Evolutionary conservation across 2,797 vertebrate species (phyloP), one percentile per base, ranked within the genome.

Genomic region (Cichlasoma orientale): DNA sequence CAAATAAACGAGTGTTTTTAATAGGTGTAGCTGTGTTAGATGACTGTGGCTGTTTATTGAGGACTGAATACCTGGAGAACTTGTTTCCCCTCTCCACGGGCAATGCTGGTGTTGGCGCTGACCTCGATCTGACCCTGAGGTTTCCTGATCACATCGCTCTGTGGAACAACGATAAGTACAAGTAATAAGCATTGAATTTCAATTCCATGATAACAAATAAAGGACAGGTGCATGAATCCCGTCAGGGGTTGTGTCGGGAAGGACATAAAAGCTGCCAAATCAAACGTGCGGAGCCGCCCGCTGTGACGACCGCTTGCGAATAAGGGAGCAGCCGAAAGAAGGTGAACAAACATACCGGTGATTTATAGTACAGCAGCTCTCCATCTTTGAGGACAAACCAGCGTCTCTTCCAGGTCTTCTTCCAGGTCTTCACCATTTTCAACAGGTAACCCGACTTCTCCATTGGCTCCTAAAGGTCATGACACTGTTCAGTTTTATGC

Each of bases 351-450:
- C 97, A 95, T 91, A 99, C 98, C 8, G 98, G 98, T 84, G 98
- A 99, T 91, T 98, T 99, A 90, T 97, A 99, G 91, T 98, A 99
- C 0, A 99, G 96, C 88, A 99, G 92, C 92, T 99, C 98, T 9
- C 98, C 98, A 13, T 97, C 97, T 95, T 99, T 99, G 53, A 99
- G 97, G 76, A 99, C 97, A 90, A 99, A 99, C 98, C 98, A 99
- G 80, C 96, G 96, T 85, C 98, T 95, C 90, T 98, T 99, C 98
- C 98, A 99, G 7, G 97, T 97, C 92, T 98, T 99, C 89, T 98
- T 96, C 96, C 96, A 98, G 9, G 97, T 97, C 88, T 95, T 96
- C 33, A 98, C 96, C 98, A 99, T 98, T 95, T 99, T 99, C 88
- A 99, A 88, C 87, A 99, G 95, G 91, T 99, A 99, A 3, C 98